A percentile compares a stretch with the other conserved stretches of the same genome.
phyloP scores from a whole-genome alignment of 2,113 vertebrate species.

The Etia nguti region DNA sequence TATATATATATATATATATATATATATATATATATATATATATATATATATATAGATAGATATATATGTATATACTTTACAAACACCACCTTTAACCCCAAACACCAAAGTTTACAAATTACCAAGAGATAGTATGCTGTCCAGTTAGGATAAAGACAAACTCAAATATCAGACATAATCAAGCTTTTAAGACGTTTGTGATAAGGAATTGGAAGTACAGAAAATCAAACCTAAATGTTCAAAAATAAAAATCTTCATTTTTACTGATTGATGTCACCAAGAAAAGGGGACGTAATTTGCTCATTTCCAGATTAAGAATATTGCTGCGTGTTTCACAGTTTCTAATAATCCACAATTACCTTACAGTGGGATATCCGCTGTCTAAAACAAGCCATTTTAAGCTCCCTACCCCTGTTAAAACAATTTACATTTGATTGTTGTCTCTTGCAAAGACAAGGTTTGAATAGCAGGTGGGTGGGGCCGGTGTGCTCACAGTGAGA shows the following conservation, averaged over 20 bases:
- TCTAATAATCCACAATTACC: neutral
- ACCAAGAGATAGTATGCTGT: constrained; percentile 18
- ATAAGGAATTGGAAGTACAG: neutral
- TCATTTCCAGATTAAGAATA: neutral
- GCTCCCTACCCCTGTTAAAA: neutral
- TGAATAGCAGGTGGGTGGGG: neutral
- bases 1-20: constrained; percentile 2
- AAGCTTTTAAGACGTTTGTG: neutral
- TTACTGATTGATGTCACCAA: neutral
- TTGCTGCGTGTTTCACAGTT: neutral
- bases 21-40: constrained; percentile 20
- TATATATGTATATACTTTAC: constrained; percentile 19
- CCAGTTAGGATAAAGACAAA: constrained; percentile 8
- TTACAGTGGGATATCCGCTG: neutral
- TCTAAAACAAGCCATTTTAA: neutral
- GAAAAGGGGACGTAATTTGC: neutral
- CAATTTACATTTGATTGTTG: neutral
- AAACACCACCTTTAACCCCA: constrained; percentile 36
- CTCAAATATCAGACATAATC: neutral
- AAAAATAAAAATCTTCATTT: neutral
- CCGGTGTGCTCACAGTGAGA: neutral
- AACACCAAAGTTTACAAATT: constrained; percentile 43
- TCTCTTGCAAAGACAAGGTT: neutral
- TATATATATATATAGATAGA: constrained; percentile 21
- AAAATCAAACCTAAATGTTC: neutral